Evolutionary conservation across 2,797 vertebrate species (phyloP).

Genomic region (Meriones psammophilus): DNA sequence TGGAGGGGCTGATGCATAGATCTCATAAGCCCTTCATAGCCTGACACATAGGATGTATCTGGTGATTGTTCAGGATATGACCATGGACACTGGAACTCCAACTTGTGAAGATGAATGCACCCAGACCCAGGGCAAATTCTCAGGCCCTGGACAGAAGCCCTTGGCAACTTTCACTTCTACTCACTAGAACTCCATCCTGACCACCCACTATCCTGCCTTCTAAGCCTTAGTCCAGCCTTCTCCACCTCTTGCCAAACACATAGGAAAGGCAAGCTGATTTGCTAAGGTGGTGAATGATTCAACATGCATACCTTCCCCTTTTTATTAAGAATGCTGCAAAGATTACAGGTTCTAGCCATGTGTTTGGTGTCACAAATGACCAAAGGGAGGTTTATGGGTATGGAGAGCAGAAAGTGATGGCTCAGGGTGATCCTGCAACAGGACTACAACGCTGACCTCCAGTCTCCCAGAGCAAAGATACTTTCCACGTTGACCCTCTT

Average conservation of each 20-base stretch:
- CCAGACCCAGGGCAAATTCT: background rate
- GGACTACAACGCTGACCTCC: background rate
- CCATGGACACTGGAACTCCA: background rate
- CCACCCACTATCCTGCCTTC: background rate
- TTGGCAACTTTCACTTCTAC: background rate
- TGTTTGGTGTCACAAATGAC: background rate
- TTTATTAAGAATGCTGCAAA: background rate
- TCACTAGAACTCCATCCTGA: background rate
- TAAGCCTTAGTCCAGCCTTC: background rate
- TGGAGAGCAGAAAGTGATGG: conserved; percentile 1
- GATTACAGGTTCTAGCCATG: background rate
- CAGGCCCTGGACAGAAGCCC: background rate
- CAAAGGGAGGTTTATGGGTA: conserved; percentile 1
- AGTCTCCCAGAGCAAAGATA: background rate
- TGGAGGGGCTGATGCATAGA: background rate
- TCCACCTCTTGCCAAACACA: background rate
- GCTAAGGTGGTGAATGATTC: background rate
- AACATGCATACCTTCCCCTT: conserved; percentile 12
- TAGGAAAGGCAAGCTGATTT: background rate
- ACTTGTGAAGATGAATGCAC: background rate
- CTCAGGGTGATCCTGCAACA: background rate
- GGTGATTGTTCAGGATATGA: background rate
- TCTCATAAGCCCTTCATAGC: background rate
- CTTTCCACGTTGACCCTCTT: background rate
- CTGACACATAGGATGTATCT: background rate